Conservation (phyloP, 2,888 invertebrate species). For the Chrysotoxum bicinctum region DNA sequence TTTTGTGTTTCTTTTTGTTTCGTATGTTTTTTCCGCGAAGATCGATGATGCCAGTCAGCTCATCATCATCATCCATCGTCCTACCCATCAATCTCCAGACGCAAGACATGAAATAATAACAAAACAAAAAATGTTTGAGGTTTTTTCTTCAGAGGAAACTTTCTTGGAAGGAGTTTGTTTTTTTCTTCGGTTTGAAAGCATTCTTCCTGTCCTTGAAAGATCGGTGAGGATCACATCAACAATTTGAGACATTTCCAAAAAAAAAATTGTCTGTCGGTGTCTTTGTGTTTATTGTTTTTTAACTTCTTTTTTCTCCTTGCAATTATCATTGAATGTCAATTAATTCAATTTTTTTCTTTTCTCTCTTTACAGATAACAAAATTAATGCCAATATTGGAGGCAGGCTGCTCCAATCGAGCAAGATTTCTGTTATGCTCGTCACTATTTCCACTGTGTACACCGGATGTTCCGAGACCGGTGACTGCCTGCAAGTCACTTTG, state of each 20-base stretch:
- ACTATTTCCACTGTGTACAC: constrained; percentile 94
- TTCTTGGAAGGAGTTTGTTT: constrained; percentile 51
- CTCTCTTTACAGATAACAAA: constrained; percentile 86
- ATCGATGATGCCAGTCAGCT: constrained; percentile 62
- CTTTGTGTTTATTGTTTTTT: constrained; percentile 22
- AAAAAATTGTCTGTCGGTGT: constrained; percentile 29
- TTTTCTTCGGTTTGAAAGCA: not conserved
- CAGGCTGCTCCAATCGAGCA: constrained; percentile 90
- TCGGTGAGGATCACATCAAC: constrained; percentile 21
- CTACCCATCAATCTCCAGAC: constrained; percentile 61
- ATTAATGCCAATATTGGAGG: constrained; percentile 88
- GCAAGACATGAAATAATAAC: constrained; percentile 32
- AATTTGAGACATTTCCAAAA: not conserved
- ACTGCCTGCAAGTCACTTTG: constrained; percentile 94
- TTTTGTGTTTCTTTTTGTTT: not conserved
- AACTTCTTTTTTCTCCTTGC: not conserved
- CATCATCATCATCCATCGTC: constrained; percentile 58
- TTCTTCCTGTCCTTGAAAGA: constrained; percentile 36
- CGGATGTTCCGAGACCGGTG: constrained; percentile 91
- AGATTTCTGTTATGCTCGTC: constrained; percentile 95
- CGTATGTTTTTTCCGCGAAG: constrained; percentile 14
- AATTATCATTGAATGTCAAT: constrained; percentile 63
- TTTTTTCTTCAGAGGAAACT: constrained; percentile 39
- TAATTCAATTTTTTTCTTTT: constrained; percentile 64
- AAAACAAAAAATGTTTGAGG: constrained; percentile 19